phyloP scores from a whole-genome alignment of 2,113 vertebrate genomes.

The Mastomys natalensis region DNA sequence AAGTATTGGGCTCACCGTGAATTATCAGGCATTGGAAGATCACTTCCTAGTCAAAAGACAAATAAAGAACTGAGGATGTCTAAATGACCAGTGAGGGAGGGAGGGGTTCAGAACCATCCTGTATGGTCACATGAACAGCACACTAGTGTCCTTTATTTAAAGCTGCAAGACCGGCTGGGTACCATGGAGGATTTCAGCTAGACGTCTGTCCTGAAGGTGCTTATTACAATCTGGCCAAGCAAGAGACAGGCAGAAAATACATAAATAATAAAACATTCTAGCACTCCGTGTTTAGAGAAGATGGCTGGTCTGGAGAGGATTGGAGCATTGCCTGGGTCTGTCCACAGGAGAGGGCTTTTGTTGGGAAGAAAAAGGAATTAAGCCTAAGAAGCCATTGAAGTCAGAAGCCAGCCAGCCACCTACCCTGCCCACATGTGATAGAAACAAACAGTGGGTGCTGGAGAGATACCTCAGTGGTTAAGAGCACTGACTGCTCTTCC shows the following conservation, averaged over 20 bases:
- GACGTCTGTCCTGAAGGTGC: not conserved
- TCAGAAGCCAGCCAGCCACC: not conserved
- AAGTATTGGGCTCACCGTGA: not conserved
- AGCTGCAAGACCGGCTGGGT: not conserved
- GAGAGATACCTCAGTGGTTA: too few species aligned
- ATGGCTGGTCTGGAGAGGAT: not conserved
- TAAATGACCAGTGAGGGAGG: not conserved
- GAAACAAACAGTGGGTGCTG: not conserved
- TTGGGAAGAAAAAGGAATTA: not conserved
- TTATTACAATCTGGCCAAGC: slow-evolving; percentile 13
- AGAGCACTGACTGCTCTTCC: too few species aligned
- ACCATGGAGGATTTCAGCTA: not conserved
- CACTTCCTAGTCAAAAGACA: not conserved
- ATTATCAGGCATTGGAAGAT: not conserved
- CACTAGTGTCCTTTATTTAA: not conserved
- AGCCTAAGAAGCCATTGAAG: not conserved
- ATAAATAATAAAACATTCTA: not conserved
- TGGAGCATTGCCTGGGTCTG: not conserved
- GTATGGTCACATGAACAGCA: not conserved
- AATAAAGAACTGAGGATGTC: not conserved
- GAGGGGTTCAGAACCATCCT: not conserved
- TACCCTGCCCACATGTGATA: not conserved
- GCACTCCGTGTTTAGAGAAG: not conserved
- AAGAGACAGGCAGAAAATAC: not conserved
- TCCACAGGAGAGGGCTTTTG: not conserved